These are phyloP conservation scores for Ictidomys tridecemlineatus DNA, from an alignment of 2,113 vertebrate genomes.

Conservation along the genomic window DNA sequence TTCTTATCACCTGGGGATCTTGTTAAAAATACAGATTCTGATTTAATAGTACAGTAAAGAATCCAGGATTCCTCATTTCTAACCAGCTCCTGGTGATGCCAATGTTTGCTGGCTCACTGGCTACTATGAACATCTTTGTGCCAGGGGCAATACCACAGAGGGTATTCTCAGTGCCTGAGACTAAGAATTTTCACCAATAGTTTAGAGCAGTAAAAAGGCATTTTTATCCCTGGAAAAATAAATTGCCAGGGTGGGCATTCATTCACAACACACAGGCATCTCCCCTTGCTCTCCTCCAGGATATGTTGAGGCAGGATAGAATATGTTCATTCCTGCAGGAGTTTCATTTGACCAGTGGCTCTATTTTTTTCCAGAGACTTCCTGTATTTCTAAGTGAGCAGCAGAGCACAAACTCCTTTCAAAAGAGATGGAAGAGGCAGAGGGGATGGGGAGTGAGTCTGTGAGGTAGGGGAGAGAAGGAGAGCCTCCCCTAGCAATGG, in stretches of 20 bases:
- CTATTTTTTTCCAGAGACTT: neutral
- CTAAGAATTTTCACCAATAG: neutral
- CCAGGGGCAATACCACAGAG: neutral
- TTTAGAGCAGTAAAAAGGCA: neutral
- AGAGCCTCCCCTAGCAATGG: neutral
- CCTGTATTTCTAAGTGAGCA: neutral
- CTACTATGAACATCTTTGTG: neutral
- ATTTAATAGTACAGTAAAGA: neutral
- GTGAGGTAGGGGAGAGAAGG: neutral
- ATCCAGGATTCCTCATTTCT: neutral
- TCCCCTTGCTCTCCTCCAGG: neutral
- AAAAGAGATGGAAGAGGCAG: neutral
- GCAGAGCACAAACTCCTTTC: neutral
- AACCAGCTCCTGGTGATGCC: too few species aligned
- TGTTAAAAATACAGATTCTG: conserved; percentile 14
- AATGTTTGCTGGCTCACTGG: neutral
- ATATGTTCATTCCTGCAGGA: neutral
- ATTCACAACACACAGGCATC: neutral
- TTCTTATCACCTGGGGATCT: neutral
- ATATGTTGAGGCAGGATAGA: neutral
- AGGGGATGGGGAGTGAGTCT: neutral
- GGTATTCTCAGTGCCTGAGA: neutral
- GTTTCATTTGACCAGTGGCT: neutral
- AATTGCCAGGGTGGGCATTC: neutral
- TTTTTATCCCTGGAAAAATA: neutral